Conservation (phyloP, 2,888 invertebrate genomes). For the Hipparchia sbordonii region DNA sequence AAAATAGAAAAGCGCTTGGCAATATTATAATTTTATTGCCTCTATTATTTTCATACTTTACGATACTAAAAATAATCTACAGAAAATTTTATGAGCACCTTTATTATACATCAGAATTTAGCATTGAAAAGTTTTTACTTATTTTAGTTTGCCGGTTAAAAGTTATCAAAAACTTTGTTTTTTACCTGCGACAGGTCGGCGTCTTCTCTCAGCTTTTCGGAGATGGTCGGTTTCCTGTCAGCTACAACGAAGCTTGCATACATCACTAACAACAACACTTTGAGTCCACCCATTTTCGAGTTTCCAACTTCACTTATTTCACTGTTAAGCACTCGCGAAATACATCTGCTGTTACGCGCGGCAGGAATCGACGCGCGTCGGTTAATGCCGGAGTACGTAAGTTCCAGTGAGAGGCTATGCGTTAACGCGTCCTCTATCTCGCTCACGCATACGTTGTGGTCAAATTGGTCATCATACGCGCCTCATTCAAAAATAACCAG, state of each 20-base stretch:
- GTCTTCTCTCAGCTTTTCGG: constrained; percentile 85
- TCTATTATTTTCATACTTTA: background rate
- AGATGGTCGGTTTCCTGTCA: constrained; percentile 78
- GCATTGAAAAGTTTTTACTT: background rate
- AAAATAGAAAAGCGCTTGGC: constrained; percentile 24
- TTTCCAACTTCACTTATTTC: constrained; percentile 52
- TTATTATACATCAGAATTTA: background rate
- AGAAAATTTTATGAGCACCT: background rate
- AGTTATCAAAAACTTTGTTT: constrained; percentile 25
- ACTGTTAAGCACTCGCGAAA: constrained; percentile 66
- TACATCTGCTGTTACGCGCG: constrained; percentile 60
- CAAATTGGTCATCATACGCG: constrained; percentile 63
- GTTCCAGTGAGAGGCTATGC: constrained; percentile 58
- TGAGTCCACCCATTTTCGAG: constrained; percentile 61
- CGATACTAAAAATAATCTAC: background rate
- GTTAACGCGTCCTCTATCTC: constrained; percentile 49
- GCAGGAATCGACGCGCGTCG: constrained; percentile 57
- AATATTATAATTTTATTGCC: constrained; percentile 4
- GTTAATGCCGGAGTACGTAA: constrained; percentile 60
- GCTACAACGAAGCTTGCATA: constrained; percentile 58
- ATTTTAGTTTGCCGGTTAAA: constrained; percentile 1
- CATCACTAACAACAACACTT: constrained; percentile 73
- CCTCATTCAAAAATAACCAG: constrained; percentile 54
- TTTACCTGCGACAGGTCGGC: constrained; percentile 86
- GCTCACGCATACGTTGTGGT: constrained; percentile 54